Percentiles rank a stretch among this genome's conserved stretches.
Evolutionary conservation across 2,888 invertebrate genomes (phyloP).

Genomic region (Strigamia maritima): DNA sequence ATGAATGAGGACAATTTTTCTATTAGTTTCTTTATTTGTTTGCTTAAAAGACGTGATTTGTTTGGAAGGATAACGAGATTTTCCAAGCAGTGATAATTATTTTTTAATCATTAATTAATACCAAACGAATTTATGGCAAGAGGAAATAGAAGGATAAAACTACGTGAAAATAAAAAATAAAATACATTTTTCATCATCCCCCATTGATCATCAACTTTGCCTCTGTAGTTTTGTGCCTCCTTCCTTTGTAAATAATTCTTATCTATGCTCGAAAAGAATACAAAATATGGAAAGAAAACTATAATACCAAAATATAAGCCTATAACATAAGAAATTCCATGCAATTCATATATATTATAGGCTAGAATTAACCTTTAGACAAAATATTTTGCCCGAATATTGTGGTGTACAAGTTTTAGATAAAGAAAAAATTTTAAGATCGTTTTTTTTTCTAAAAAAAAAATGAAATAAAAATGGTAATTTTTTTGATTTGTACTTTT

Average conservation of each 20-base stretch:
- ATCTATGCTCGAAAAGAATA: neutral
- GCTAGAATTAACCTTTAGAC: neutral
- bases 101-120: neutral
- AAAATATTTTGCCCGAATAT: conserved; percentile 5
- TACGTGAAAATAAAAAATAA: neutral
- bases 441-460: too few species aligned
- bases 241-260: neutral
- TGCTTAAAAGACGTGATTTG: conserved; percentile 3
- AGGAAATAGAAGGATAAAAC: too few species aligned
- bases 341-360: neutral
- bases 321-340: neutral
- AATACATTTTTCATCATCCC: neutral
- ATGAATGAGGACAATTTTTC: neutral
- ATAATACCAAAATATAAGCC: neutral
- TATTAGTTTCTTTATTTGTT: neutral
- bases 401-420: conserved; percentile 1
- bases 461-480: too few species aligned
- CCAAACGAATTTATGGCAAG: neutral
- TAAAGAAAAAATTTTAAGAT: neutral
- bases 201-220: neutral
- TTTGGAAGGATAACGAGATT: neutral
- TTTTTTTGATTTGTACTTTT: conserved; percentile 1
- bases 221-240: conserved; percentile 7
- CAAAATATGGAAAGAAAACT: neutral
- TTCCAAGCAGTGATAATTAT: conserved; percentile 15